These are phyloP conservation scores for crab-eating macaque (Macaca fascicularis) DNA, from an alignment of 2,113 vertebrate species.

Conservation along the genomic window DNA sequence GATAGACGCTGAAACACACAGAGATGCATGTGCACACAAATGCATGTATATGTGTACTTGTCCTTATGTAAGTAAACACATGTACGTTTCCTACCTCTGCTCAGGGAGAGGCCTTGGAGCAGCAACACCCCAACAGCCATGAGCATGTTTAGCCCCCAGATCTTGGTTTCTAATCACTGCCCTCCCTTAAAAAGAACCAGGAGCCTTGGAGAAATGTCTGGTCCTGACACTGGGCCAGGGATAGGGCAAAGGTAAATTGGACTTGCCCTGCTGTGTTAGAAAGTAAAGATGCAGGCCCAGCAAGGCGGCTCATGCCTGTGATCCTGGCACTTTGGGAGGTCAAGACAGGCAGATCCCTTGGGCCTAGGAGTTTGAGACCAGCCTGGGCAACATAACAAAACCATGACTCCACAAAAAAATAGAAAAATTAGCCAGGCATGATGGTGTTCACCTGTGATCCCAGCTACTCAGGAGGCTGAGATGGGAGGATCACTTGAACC, in stretches of 20 bases:
- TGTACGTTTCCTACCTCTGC: not conserved
- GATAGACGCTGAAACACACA: not conserved
- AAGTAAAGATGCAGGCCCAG: not conserved
- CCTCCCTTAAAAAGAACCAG: not conserved
- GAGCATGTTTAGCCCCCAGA: not conserved
- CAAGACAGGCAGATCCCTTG: no score
- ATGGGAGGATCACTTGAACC: no score
- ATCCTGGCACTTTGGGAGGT: no score
- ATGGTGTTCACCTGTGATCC: no score
- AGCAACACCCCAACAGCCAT: not conserved
- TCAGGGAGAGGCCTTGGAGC: no score
- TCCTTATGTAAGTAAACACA: not conserved
- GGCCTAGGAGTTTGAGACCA: no score
- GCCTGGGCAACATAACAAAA: no score
- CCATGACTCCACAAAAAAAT: no score
- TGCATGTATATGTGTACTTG: accelerated
- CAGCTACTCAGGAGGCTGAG: no score
- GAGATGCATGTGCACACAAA: not conserved
- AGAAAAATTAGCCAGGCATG: no score
- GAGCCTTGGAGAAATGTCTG: no score
- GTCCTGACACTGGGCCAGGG: not conserved
- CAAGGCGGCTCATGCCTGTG: accelerated
- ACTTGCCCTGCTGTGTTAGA: not conserved
- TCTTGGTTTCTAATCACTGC: not conserved
- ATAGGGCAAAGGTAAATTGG: not conserved